Conservation (phyloP, 2,113 vertebrate species). For the Actinemys pallida region DNA sequence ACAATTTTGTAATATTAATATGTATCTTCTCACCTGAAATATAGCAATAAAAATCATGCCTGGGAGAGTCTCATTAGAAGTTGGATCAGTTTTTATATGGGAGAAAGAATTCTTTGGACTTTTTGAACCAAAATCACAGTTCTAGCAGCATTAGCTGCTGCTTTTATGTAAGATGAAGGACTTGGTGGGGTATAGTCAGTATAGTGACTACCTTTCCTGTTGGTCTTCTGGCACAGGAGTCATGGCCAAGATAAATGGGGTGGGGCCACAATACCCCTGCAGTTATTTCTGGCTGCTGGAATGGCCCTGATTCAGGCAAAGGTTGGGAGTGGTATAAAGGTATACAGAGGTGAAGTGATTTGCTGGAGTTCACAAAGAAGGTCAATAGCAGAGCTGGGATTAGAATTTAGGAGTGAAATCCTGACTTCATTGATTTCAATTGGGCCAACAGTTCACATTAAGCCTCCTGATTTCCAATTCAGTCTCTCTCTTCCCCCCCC, state of each 20-base stretch:
- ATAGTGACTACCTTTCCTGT: not conserved
- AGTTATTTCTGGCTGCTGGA: not conserved
- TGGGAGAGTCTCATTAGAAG: not conserved
- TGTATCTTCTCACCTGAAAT: not conserved
- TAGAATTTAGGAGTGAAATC: not conserved
- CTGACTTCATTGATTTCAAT: not conserved
- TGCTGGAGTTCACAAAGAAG: not conserved
- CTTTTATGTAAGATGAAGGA: not conserved
- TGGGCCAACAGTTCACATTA: not conserved
- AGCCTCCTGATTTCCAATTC: rapidly evolving
- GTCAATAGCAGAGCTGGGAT: not conserved
- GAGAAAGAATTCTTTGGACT: not conserved
- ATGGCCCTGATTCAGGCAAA: not conserved
- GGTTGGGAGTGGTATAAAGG: rapidly evolving
- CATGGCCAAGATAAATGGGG: not conserved
- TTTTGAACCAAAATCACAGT: not conserved
- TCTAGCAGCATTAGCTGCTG: not conserved
- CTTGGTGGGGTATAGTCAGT: not conserved
- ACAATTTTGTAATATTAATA: not conserved
- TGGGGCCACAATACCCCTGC: rapidly evolving
- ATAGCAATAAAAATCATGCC: not conserved
- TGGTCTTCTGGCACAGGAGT: not conserved
- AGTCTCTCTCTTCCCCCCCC: not conserved
- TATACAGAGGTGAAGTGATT: rapidly evolving
- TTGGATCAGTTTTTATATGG: not conserved